Conservation (phyloP, 1,140 invertebrate species). For the Lordiphosa mommai region DNA sequence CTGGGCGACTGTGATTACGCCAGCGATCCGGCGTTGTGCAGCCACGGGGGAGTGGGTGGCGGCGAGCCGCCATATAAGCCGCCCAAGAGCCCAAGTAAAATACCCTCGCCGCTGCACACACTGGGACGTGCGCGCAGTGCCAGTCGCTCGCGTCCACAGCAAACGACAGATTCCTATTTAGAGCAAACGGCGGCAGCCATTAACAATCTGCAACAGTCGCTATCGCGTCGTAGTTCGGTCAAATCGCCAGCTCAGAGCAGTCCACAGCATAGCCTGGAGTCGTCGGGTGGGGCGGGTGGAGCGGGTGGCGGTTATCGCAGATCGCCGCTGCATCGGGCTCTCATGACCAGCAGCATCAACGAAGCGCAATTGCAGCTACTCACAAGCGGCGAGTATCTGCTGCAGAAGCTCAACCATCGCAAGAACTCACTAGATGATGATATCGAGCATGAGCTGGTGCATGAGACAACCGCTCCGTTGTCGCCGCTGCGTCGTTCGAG, state of each 20-base stretch:
- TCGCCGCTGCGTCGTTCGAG: constrained; percentile 75
- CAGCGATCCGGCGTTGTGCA: constrained; percentile 71
- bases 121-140: constrained; percentile 80
- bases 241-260: constrained; percentile 70
- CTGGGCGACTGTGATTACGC: constrained; percentile 73
- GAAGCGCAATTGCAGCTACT: constrained; percentile 71
- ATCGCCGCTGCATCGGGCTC: constrained; percentile 60
- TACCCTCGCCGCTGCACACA: constrained; percentile 83
- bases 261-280: constrained; percentile 69
- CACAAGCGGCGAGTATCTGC: constrained; percentile 70
- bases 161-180: constrained; percentile 80
- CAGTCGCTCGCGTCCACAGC: constrained; percentile 75
- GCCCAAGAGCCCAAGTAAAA: constrained; percentile 83
- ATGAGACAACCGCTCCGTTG: constrained; percentile 26
- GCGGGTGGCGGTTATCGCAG: constrained; percentile 50
- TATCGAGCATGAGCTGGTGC: constrained; percentile 10
- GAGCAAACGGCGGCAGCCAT: constrained; percentile 86
- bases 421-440: constrained; percentile 81
- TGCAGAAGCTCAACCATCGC: constrained; percentile 78
- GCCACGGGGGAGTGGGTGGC: constrained; percentile 33
- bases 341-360: constrained; percentile 78
- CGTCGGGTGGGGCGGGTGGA: constrained; percentile 14
- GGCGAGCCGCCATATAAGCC: constrained; percentile 78
- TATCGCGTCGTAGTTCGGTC: constrained; percentile 69
- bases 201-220: constrained; percentile 82